phyloP scores from a whole-genome alignment of 2,888 invertebrate genomes.

The Cactoblastis cactorum region DNA sequence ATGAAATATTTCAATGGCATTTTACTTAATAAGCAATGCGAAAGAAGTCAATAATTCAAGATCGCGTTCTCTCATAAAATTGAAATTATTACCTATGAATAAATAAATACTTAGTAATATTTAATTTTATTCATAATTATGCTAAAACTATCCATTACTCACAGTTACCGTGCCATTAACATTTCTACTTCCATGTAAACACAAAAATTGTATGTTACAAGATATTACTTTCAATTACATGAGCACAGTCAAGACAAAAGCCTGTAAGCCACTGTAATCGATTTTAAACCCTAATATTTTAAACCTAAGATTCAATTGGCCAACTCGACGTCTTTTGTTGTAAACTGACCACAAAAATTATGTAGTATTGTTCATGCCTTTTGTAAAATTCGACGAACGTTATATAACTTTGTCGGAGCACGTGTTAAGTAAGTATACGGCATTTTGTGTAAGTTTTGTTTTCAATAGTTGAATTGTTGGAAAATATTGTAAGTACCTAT shows the following conservation, averaged over 20 bases:
- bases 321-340: background rate
- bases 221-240: constrained; percentile 3
- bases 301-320: background rate
- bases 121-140: background rate
- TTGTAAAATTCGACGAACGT: background rate
- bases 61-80: too few species aligned
- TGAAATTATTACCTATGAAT: too few species aligned
- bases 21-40: too few species aligned
- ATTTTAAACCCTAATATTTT: background rate
- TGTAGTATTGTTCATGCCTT: background rate
- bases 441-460: constrained; percentile 1
- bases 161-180: background rate
- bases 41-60: too few species aligned
- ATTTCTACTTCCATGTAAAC: background rate
- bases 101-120: background rate
- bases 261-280: background rate
- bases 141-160: background rate
- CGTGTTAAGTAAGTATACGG: background rate
- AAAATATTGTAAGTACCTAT: background rate
- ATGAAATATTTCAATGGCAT: too few species aligned
- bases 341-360: background rate
- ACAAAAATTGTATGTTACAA: background rate
- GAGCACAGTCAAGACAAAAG: background rate
- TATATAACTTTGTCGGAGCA: background rate
- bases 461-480: background rate